Base-by-base conservation (phyloP, 2,797 vertebrate species). In the Gallirallus australis region DNA sequence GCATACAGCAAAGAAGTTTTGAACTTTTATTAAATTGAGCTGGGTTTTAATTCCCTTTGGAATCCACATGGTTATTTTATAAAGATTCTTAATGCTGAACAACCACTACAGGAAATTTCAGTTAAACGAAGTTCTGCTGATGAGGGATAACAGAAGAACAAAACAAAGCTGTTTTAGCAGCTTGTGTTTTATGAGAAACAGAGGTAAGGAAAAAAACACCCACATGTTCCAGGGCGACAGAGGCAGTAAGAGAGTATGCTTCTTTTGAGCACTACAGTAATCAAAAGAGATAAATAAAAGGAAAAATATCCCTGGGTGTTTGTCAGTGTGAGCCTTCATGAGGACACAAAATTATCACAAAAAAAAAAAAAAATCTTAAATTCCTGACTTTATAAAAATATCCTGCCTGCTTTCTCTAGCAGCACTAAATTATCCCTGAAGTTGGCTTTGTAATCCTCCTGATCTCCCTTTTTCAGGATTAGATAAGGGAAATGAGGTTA, bases 171-270 rank as follows among this genome's bases (percentile, higher is more conserved):
- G 61, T 50, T 92, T 61, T 80, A 87, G 85, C 89, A 82, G 65
- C 45, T 75, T 93, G 33, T 93, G 60, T 88, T 96, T 92, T 93
- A 72, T 81, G 66, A 89, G 81, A 90, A 96, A 89, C 60, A 87
- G 79, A 68, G 57, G 79, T 93, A 77, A 90, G 73, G 57, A 45
- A 71, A 65, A 85, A 89, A 90, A 57, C 33, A 77, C 82, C 72
- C 82, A 91, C 15, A 0, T 2, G 0, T 85, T 85, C 37, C 60
- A 54, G 71, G 37, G 45, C 73, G 71, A 57, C 72, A 86, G 64
- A 80, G 8, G 16, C 14, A 12, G 56, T 66, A 39, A 69, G 25
- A 78, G 30, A 57, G 2, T 1, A 4, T 17, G 12, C 2, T 94
- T 30, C 16, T 7, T 59, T 54, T 82, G 35, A 89, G 28, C 37